Evolutionary conservation across 2,113 vertebrate genomes (phyloP), one percentile per base, ranked within the genome.

Genomic region (Oreocharis arfaki): DNA sequence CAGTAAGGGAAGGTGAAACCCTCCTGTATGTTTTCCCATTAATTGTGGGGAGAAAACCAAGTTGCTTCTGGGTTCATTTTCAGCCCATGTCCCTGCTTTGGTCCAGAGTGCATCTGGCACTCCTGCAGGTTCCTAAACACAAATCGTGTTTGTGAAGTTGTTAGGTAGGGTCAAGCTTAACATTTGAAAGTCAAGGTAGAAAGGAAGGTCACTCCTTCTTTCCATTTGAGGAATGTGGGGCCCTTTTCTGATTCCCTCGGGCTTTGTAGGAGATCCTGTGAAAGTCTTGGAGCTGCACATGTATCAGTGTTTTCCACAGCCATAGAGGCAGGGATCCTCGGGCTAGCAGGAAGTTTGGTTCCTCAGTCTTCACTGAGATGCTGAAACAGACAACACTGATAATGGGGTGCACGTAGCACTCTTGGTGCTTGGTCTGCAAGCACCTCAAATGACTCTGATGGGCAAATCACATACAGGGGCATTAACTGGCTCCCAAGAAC

Each of bases 21-120:
- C 53, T 67, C 22, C 44, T 79, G 22, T 22, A 24, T 0, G 0
- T 59, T 93, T 81, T 83, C 3, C 27, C 4, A 2, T 81, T 57
- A 42, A 46, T 35, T 21, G 23, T 56, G 9, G 3, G 5, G 41
- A 61, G 12, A 39, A n/a, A 53, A 76, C 10, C n/a, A 61, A 10
- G 4, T 32, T 80, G 46, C 22, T 68, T 69, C 52, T 46, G n/a
- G 16, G 7, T 52, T 80, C 4, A 23, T 46, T 73, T 12, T 49
- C 46, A 73, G 27, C 4, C 8, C 18, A 17, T 5, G 16, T 46
- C 18, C 11, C 27, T 57, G 0, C 17, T 68, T 32, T 30, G 14
- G 15, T 46, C 24, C 44, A 64, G 33, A 71, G 21, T 52, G 55
- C 15, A 32, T 30, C 32, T 23, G 13, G 39, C 71, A 70, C 14